These are phyloP conservation scores for Hyposoter didymator DNA, from an alignment of 2,888 invertebrate genomes.

Conservation along the genomic window DNA sequence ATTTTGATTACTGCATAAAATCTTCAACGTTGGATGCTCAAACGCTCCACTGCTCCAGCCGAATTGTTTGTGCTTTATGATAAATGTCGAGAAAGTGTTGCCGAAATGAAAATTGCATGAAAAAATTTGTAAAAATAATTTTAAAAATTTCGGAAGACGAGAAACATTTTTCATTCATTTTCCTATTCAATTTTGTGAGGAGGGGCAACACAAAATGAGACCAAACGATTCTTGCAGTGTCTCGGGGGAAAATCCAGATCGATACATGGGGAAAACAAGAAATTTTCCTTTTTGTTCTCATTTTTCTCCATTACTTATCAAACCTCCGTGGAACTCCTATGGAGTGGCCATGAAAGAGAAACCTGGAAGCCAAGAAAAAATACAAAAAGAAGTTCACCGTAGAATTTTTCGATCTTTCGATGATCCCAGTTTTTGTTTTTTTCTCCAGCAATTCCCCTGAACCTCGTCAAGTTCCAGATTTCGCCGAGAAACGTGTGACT, in stretches of 20 bases:
- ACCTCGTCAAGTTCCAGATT: slow-evolving; percentile 37
- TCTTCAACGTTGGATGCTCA: not conserved
- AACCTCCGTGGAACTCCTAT: no score
- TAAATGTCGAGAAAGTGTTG: not conserved
- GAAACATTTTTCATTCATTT: not conserved
- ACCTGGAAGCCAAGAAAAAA: not conserved
- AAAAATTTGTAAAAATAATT: not conserved
- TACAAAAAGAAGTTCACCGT: not conserved
- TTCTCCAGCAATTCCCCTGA: not conserved
- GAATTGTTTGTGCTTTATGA: not conserved
- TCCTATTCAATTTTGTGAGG: not conserved
- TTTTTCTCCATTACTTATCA: not conserved
- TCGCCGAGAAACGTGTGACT: slow-evolving; percentile 60
- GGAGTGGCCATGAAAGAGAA: not conserved
- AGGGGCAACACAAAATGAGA: no score
- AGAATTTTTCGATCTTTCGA: not conserved
- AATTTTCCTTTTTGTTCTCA: not conserved
- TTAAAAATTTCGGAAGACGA: not conserved
- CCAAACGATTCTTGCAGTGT: not conserved
- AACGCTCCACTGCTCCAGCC: not conserved
- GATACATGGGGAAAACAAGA: not conserved
- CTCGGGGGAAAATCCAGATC: not conserved
- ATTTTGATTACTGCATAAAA: not conserved
- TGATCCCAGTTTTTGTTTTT: not conserved
- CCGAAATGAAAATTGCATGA: not conserved